These are phyloP conservation scores for Scylla paramamosain DNA, from an alignment of 1,140 invertebrate species.

Conservation along the genomic window DNA sequence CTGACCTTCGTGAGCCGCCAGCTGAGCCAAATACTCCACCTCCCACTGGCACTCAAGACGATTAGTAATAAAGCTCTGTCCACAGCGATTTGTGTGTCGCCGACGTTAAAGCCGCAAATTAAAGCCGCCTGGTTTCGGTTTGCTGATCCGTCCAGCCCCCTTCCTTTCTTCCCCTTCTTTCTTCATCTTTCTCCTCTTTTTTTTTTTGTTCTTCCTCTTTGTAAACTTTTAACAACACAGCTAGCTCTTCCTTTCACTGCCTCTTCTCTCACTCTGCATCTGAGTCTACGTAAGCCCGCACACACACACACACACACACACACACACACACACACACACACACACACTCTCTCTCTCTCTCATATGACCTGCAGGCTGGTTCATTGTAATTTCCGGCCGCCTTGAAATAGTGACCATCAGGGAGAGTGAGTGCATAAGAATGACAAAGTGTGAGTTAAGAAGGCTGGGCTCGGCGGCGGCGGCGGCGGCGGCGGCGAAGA, in stretches of 20 bases:
- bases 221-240: not conserved
- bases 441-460: conserved; percentile 65
- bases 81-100: not conserved
- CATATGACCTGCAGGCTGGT: conserved; percentile 49
- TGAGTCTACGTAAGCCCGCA: not conserved
- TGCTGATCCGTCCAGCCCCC: not conserved
- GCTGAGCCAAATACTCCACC: not conserved
- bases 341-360: conserved; percentile 7
- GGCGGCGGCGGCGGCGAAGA: not conserved
- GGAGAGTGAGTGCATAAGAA: conserved; percentile 63
- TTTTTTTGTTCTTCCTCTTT: not conserved
- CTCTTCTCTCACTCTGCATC: not conserved
- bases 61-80: conserved; percentile 24
- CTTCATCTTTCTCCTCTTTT: not conserved
- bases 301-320: conserved; percentile 16
- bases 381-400: conserved; percentile 62
- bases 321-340: conserved; percentile 23
- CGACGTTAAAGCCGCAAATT: not conserved
- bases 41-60: not conserved
- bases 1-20: not conserved
- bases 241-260: not conserved
- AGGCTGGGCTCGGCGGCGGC: not conserved
- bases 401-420: conserved; percentile 60
- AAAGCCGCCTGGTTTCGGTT: not conserved
- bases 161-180: not conserved